Evolutionary conservation across 2,888 invertebrate species (phyloP).

Genomic region (Drosophila yooni): DNA sequence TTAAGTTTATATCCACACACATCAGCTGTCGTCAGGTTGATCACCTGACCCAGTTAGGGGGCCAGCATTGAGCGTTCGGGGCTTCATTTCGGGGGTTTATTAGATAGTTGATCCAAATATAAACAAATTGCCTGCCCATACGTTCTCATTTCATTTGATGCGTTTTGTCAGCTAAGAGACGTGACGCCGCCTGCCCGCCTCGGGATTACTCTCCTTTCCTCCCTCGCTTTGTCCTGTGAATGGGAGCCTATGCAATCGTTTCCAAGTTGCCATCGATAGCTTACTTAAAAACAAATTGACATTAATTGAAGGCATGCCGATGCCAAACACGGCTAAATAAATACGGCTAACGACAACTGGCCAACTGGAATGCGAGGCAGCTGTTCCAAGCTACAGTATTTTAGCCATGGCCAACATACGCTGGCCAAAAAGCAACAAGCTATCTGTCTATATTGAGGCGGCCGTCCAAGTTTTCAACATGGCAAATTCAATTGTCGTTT

Average conservation of each 20-base stretch:
- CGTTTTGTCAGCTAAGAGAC: conserved; percentile 45
- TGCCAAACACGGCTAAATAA: conserved; percentile 81
- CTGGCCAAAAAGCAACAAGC: conserved; percentile 44
- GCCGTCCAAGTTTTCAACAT: conserved; percentile 77
- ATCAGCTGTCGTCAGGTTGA: conserved; percentile 74
- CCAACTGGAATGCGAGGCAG: conserved; percentile 53
- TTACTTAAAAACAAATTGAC: conserved; percentile 83
- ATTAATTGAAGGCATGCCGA: conserved; percentile 84
- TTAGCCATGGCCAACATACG: conserved; percentile 30
- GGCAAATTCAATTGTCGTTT: conserved; percentile 83
- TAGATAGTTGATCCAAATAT: conserved; percentile 68
- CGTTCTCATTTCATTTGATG: conserved; percentile 75
- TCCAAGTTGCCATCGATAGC: conserved; percentile 70
- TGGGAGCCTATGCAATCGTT: conserved; percentile 10
- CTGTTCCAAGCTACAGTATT: not conserved
- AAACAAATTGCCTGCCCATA: conserved; percentile 74
- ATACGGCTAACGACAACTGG: conserved; percentile 70
- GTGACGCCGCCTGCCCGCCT: not conserved
- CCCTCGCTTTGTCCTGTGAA: not conserved
- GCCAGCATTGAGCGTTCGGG: not conserved
- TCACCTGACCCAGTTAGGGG: conserved; percentile 65
- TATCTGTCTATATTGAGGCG: conserved; percentile 54
- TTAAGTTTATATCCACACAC: conserved; percentile 77
- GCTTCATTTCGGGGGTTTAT: conserved; percentile 50
- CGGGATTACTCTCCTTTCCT: not conserved